phyloP scores from a whole-genome alignment of 2,113 vertebrate genomes.

The Mixornis gularis region DNA sequence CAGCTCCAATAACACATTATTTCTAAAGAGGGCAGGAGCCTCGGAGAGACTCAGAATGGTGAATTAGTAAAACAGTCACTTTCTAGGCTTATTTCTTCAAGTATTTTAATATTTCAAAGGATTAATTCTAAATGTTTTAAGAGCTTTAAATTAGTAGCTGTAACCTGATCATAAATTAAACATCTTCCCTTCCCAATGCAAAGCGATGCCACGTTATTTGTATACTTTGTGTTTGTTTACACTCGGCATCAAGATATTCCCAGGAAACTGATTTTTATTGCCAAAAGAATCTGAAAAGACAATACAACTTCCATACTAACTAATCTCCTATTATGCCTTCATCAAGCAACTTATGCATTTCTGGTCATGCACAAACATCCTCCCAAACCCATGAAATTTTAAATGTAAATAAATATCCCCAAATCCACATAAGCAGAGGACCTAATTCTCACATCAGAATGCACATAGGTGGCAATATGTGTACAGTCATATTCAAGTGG shows the following conservation, averaged over 20 bases:
- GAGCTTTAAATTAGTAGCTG: conserved; percentile 66
- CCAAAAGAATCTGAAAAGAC: conserved; percentile 20
- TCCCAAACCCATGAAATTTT: conserved; percentile 29
- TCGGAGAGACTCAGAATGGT: not conserved
- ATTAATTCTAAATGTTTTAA: conserved; percentile 61
- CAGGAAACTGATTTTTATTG: conserved; percentile 35
- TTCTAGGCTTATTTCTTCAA: conserved; percentile 27
- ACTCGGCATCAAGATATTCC: conserved; percentile 4
- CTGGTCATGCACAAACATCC: conserved; percentile 21
- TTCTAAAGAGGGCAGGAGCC: not conserved
- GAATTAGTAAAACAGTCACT: not conserved
- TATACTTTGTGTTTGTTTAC: conserved; percentile 50
- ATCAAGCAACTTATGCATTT: not conserved
- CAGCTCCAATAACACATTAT: not conserved
- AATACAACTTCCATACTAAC: conserved; percentile 19
- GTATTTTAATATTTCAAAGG: conserved; percentile 63
- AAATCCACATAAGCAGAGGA: not conserved
- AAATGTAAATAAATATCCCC: conserved; percentile 57
- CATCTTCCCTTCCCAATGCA: not conserved
- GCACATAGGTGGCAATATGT: not conserved
- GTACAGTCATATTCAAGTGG: not conserved
- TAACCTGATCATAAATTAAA: conserved; percentile 61
- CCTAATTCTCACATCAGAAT: conserved; percentile 42
- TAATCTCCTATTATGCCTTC: conserved; percentile 12
- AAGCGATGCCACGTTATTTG: conserved; percentile 17